phyloP scores from a whole-genome alignment of 1,140 invertebrate genomes.

The Ectropis grisescens region DNA sequence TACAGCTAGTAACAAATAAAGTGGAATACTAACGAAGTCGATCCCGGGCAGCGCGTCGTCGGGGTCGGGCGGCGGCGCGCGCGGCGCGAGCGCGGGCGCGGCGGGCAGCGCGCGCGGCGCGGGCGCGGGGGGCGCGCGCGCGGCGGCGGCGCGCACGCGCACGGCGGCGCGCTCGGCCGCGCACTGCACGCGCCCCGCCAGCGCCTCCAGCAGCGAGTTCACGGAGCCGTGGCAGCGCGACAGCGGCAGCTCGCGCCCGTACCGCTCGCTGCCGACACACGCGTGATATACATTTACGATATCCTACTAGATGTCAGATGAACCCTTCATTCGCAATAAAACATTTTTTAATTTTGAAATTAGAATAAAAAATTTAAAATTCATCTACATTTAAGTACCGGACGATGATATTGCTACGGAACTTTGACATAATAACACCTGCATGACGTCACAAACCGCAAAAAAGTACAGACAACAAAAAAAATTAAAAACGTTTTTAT shows the following conservation, averaged over 20 bases:
- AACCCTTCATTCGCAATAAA: too few species aligned
- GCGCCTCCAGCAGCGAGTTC: constrained; percentile 22
- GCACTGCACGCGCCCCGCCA: constrained; percentile 11
- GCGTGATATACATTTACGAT: too few species aligned
- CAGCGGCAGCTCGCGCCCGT: constrained; percentile 30
- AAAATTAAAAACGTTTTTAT: too few species aligned
- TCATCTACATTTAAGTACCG: too few species aligned
- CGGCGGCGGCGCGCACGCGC: constrained; percentile 4
- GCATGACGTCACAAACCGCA: too few species aligned
- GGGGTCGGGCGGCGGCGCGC: constrained; percentile 9
- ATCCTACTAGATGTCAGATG: too few species aligned
- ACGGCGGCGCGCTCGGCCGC: constrained; percentile 4
- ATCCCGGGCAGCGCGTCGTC: constrained; percentile 42
- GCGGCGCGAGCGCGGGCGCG: not conserved
- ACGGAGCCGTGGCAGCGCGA: constrained; percentile 37
- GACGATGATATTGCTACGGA: too few species aligned
- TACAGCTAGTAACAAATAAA: too few species aligned
- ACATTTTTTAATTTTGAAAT: too few species aligned
- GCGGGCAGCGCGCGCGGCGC: constrained; percentile 5
- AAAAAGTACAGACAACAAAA: too few species aligned
- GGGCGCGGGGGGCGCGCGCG: not conserved
- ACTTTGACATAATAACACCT: too few species aligned
- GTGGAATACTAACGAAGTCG: constrained; percentile 28
- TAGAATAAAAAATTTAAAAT: too few species aligned
- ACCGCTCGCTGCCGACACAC: constrained; percentile 18